Conservation (phyloP, 2,113 vertebrate species). For the Lates calcarifer region DNA sequence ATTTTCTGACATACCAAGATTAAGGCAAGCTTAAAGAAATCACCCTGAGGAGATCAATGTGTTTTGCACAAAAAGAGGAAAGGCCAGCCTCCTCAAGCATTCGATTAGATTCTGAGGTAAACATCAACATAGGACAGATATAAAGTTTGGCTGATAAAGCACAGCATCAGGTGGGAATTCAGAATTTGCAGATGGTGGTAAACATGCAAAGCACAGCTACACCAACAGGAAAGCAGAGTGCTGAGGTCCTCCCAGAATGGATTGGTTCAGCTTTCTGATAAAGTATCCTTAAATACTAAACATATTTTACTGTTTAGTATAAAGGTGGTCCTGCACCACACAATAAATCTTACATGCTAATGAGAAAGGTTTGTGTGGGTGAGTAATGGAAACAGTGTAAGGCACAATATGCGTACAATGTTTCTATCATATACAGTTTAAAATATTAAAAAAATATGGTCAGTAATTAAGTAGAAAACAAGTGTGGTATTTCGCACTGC, state of each 20-base stretch:
- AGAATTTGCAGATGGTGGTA: constrained; percentile 14
- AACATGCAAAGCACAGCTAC: background rate
- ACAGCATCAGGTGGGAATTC: constrained; percentile 16
- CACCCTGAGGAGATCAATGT: constrained; percentile 24
- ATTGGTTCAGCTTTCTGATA: background rate
- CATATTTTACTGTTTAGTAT: constrained; percentile 4
- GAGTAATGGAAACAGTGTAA: background rate
- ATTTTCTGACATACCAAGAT: constrained; percentile 11
- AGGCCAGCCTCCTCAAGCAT: constrained; percentile 9
- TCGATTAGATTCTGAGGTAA: constrained; percentile 31
- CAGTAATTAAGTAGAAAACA: background rate
- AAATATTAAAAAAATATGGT: background rate
- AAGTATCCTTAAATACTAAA: too few species aligned
- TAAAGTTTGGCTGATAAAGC: constrained; percentile 6
- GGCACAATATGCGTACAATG: background rate
- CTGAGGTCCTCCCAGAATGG: background rate
- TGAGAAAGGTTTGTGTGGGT: background rate
- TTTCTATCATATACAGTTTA: background rate
- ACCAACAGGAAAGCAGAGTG: constrained; percentile 1
- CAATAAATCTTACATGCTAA: constrained; percentile 8
- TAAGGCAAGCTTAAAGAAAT: constrained; percentile 24
- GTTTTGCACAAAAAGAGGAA: constrained; percentile 29
- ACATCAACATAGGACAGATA: constrained; percentile 21
- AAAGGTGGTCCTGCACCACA: background rate
- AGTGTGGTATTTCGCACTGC: background rate